Conservation (phyloP, 2,888 invertebrate species). For the Leucania comma region DNA sequence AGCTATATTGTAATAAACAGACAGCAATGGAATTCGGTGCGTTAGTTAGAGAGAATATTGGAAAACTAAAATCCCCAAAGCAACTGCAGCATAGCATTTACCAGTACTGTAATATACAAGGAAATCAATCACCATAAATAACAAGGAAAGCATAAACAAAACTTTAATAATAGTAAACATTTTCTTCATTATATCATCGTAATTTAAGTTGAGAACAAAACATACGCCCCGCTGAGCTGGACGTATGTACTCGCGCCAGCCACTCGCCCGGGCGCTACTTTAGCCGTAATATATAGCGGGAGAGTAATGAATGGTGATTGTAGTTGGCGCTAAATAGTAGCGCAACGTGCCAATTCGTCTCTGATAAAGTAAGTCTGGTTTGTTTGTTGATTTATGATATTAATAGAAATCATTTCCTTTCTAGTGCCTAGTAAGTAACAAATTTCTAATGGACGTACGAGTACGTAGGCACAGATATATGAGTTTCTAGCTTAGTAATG, state of each 20-base stretch:
- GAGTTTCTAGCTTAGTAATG: too few species aligned
- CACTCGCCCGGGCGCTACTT: constrained; percentile 52
- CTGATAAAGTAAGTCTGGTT: constrained; percentile 45
- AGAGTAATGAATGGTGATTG: constrained; percentile 60
- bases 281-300: constrained; percentile 55
- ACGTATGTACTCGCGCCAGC: constrained; percentile 55
- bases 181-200: constrained; percentile 28
- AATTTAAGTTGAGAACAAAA: constrained; percentile 36
- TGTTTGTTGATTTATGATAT: constrained; percentile 41
- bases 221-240: constrained; percentile 40
- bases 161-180: constrained; percentile 42
- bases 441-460: background rate
- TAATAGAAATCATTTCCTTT: constrained; percentile 17
- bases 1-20: background rate
- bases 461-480: background rate
- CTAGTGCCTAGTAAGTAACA: background rate
- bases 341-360: constrained; percentile 59
- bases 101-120: background rate
- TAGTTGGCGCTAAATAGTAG: constrained; percentile 59
- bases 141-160: constrained; percentile 8
- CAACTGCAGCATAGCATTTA: background rate
- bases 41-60: background rate
- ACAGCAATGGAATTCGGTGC: background rate
- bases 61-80: background rate
- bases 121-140: constrained; percentile 13